phyloP scores from a whole-genome alignment of 2,888 invertebrate genomes.

The Odiellus spinosus region DNA sequence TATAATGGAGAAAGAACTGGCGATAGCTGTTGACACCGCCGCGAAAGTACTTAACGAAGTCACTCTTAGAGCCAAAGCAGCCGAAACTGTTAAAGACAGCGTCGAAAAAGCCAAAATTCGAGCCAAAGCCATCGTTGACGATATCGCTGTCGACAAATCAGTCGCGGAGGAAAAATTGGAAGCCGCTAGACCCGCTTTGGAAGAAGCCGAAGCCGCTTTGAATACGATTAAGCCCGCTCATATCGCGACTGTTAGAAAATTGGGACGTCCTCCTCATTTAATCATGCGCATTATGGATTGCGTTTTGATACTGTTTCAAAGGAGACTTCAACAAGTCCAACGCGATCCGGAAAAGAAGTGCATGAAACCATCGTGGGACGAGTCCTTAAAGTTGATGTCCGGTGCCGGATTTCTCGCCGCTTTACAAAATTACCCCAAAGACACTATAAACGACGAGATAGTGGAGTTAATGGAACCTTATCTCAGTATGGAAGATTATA shows the following conservation, averaged over 20 bases:
- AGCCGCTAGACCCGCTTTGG: conserved; percentile 85
- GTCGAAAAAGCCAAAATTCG: conserved; percentile 91
- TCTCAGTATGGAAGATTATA: conserved; percentile 90
- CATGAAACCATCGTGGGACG: conserved; percentile 90
- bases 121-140: conserved; percentile 70
- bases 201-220: conserved; percentile 84
- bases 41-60: conserved; percentile 66
- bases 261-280: conserved; percentile 86
- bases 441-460: conserved; percentile 92
- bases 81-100: conserved; percentile 86
- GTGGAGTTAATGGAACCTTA: conserved; percentile 81
- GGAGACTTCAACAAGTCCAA: conserved; percentile 63
- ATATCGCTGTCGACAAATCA: conserved; percentile 75
- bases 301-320: conserved; percentile 78
- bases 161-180: conserved; percentile 81
- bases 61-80: conserved; percentile 82
- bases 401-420: conserved; percentile 79
- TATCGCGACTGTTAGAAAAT: conserved; percentile 81
- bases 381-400: conserved; percentile 89
- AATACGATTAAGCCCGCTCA: conserved; percentile 95
- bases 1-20: conserved; percentile 84
- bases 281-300: conserved; percentile 98
- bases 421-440: conserved; percentile 86
- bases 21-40: conserved; percentile 79
- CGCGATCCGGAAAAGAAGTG: conserved; percentile 65